Evolutionary conservation across 1,140 invertebrate species (phyloP).

Genomic region (Polypedilum vanderplanki): DNA sequence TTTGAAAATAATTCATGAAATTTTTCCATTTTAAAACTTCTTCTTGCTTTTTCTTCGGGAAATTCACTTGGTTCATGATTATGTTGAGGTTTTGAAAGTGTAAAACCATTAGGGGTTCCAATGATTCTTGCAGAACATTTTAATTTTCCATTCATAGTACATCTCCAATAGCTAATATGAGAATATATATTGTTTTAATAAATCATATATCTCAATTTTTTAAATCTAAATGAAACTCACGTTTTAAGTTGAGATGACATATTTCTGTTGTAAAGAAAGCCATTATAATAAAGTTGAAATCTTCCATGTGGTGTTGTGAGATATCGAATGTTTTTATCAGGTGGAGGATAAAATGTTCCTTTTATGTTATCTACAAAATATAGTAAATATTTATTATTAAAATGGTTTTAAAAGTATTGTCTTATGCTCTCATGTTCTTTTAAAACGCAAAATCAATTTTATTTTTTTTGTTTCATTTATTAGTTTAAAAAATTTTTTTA

Average conservation of each 20-base stretch:
- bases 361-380: neutral
- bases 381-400: neutral
- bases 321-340: neutral
- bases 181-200: neutral
- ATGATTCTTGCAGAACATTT: constrained; percentile 28
- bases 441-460: neutral
- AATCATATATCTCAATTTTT: no score
- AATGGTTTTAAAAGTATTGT: neutral
- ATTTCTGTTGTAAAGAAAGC: constrained; percentile 30
- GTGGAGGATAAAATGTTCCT: neutral
- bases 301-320: neutral
- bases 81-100: constrained; percentile 23
- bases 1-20: neutral
- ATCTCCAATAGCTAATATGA: constrained; percentile 26
- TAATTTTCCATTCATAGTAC: constrained; percentile 11
- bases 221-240: no score
- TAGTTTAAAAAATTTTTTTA: no score
- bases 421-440: neutral
- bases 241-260: neutral
- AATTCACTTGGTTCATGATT: constrained; percentile 29
- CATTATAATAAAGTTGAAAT: constrained; percentile 29
- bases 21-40: neutral
- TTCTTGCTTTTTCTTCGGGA: constrained; percentile 4
- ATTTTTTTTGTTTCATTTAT: neutral
- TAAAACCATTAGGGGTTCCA: neutral